Evolutionary conservation across 2,113 vertebrate species (phyloP).

Genomic region (Opisthocomus hoazin): DNA sequence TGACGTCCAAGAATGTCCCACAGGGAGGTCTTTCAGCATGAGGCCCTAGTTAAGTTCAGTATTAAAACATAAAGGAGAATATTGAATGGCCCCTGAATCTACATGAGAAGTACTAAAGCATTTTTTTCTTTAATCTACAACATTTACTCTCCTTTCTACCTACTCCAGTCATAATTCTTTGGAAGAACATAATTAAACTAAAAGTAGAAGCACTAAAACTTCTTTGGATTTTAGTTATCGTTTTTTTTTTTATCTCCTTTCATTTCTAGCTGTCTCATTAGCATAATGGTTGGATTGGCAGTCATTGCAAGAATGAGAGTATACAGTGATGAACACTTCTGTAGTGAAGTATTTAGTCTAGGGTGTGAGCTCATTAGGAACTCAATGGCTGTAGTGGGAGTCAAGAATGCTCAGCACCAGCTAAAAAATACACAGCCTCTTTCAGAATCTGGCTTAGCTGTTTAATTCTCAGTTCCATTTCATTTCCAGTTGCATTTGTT

Average conservation of each 20-base stretch:
- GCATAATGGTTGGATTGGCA: conserved; percentile 44
- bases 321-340: conserved; percentile 11
- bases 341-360: conserved; percentile 15
- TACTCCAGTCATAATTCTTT: conserved; percentile 10
- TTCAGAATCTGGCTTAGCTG: not conserved
- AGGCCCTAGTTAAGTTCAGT: not conserved
- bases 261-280: conserved; percentile 41
- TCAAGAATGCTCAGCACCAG: not conserved
- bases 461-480: not conserved
- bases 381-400: not conserved
- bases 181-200: conserved; percentile 17
- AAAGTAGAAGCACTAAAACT: not conserved
- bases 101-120: not conserved
- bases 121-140: not conserved
- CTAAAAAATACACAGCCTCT: not conserved
- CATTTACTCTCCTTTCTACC: not conserved
- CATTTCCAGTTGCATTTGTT: not conserved
- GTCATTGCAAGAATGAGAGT: conserved; percentile 40
- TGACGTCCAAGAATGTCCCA: not conserved
- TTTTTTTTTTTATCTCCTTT: conserved; percentile 29
- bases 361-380: conserved; percentile 8
- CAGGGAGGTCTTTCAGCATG: not conserved
- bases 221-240: not conserved
- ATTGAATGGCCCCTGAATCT: not conserved
- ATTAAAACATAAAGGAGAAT: not conserved